phyloP scores from a whole-genome alignment of 2,113 vertebrate genomes.

The Hepsetus odoe region DNA sequence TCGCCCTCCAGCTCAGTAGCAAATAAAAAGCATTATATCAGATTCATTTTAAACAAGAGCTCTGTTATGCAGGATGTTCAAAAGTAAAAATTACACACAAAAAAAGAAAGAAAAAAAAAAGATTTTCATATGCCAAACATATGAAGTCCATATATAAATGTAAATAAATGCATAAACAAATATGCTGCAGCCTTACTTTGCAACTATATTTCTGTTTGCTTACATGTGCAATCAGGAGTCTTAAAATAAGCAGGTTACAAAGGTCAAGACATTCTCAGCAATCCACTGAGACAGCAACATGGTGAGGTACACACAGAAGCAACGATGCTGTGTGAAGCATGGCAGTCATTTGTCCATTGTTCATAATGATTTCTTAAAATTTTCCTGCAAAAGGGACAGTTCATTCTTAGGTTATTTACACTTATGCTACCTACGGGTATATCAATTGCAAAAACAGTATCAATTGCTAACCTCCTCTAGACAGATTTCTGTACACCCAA shows the following conservation, averaged over 20 bases:
- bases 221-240: neutral
- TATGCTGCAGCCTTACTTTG: no score
- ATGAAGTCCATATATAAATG: no score
- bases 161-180: no score
- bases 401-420: neutral
- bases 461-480: neutral
- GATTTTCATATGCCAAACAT: no score
- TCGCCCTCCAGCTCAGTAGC: neutral
- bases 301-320: neutral
- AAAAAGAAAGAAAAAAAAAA: no score
- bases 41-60: neutral
- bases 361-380: neutral
- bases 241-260: neutral
- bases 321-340: neutral
- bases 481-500: neutral
- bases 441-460: neutral
- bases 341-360: neutral
- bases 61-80: no score
- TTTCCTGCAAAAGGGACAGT: neutral
- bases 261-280: conserved; percentile 24
- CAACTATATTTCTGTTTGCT: neutral
- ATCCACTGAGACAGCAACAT: conserved; percentile 1
- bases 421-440: neutral
- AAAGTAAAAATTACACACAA: no score
- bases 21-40: neutral